Evolutionary conservation across 2,888 invertebrate species (phyloP), one percentile per base, ranked within the genome.

Genomic region (Rambutsinella grinnellia): DNA sequence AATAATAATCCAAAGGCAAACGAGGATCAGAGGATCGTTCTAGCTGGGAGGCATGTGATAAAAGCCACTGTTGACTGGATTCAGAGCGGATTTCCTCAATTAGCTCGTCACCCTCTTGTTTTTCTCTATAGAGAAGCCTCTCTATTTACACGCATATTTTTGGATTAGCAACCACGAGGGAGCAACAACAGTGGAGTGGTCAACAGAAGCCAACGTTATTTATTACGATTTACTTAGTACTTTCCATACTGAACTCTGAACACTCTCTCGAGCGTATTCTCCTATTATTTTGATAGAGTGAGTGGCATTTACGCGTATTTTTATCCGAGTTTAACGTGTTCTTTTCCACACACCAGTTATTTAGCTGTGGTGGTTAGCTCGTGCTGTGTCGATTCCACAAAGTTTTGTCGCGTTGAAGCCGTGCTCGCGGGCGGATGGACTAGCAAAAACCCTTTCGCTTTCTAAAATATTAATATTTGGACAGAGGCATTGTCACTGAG

Each of bases 81-180:
- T 66, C 74, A 80, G 80, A 82, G 61, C 82, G 82, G 82, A 82
- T 82, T 82, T 82, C 82, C 82, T 82, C 82, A 82, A 82, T 82
- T 82, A 80, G 76, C 66, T 61, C 62, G 66, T 76, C 69, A 71
- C 74, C 70, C 69, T 70, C 75, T 47, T 54, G 21, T 46, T 21
- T 54, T 21, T 54, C 3, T 54, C 6, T 10, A 57, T 15, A 19
- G 28, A 28, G 24, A 23, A 56, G 24, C 19, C n/a, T 8, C 24
- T 10, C 21, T 21, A 21, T 67, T 46, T 57, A 67, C 68, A 51
- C 27, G 61, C 61, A 44, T 46, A 71, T 71, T 56, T 57, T 54
- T 46, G 69, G 69, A 60, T 69, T 68, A 67, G 54, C 67, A 67
- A 67, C 67, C 47, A 67, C 66, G 67, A 67, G 67, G 56, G 66